phyloP scores from a whole-genome alignment of 2,797 vertebrate genomes.

The Sphenodon punctatus region DNA sequence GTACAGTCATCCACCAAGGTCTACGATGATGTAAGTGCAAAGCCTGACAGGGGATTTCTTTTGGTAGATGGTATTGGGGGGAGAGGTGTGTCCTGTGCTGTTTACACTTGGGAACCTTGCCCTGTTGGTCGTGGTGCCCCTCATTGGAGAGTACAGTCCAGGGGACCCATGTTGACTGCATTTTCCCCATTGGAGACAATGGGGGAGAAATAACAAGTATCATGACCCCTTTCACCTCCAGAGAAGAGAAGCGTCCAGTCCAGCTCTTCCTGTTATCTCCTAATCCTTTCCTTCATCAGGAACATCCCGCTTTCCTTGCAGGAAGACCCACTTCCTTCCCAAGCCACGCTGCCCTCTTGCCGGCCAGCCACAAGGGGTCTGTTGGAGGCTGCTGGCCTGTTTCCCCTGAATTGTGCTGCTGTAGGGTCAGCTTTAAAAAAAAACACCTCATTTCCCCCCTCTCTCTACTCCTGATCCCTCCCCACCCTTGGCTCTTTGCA shows the following conservation, averaged over 20 bases:
- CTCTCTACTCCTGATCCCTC: background rate
- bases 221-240: background rate
- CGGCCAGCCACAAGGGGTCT: no score
- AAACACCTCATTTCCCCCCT: background rate
- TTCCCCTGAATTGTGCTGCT: background rate
- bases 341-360: background rate
- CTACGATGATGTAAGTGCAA: slow-evolving; percentile 89
- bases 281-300: background rate
- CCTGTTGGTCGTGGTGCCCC: background rate
- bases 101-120: no score
- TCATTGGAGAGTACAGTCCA: no score
- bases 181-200: no score
- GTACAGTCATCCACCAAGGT: slow-evolving; percentile 93
- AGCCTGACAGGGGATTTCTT: background rate
- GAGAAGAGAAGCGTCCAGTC: background rate
- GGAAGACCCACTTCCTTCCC: background rate
- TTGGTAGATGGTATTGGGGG: background rate
- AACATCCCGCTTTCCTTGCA: background rate
- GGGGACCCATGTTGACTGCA: no score
- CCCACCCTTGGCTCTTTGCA: no score
- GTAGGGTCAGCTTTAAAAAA: no score
- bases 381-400: background rate
- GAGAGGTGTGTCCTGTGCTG: no score
- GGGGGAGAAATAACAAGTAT: background rate
- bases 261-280: background rate